Evolutionary conservation across 2,888 invertebrate genomes (phyloP), one percentile per base, ranked within the genome.

Genomic region (Lasiommata megera): DNA sequence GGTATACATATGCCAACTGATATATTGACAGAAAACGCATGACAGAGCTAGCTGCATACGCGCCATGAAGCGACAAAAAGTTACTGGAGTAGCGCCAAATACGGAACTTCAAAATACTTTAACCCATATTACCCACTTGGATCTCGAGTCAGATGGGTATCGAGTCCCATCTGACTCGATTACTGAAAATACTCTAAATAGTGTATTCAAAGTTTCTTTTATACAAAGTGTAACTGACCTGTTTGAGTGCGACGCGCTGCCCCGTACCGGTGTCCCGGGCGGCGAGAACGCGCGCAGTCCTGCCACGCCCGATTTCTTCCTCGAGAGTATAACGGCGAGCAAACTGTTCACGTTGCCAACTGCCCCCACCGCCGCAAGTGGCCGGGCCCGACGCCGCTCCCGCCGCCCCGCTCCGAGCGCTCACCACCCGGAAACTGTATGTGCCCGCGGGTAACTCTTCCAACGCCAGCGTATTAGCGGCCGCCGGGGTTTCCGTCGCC

Each of bases 221-320:
- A 23, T 23, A 23, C 2, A 23, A 23, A 2, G 23, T 23, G 5
- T 23, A 23, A 23, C 23, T 41, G 7, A 83, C 87, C 87, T 95
- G 95, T 76, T 96, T 96, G 14, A 95, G 89, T 0, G 96, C 96
- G 18, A 95, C 94, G 68, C 95, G 93, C 58, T 94, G 94, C 1
- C 95, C 95, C 1, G 95, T 95, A 44, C 94, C 94, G 34, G 94
- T 92, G 76, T 96, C 96, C 47, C 94, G 91, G 0, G 95, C 96
- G 53, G 94, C 92, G 28, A 94, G 91, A 1, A 96, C 94, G 7
- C 94, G 85, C 0, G 95, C 93, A 67, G 94, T 96, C 63, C 96
- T 88, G 0, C 96, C 96, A 62, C 94, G 92, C 40, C 94, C 94
- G 36, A 95, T 88, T 72, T 94, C 95, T 64, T 94, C 94, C 62